These are phyloP conservation scores for Poeciliopsis retropinna DNA, from an alignment of 2,113 vertebrate species.

Conservation along the genomic window DNA sequence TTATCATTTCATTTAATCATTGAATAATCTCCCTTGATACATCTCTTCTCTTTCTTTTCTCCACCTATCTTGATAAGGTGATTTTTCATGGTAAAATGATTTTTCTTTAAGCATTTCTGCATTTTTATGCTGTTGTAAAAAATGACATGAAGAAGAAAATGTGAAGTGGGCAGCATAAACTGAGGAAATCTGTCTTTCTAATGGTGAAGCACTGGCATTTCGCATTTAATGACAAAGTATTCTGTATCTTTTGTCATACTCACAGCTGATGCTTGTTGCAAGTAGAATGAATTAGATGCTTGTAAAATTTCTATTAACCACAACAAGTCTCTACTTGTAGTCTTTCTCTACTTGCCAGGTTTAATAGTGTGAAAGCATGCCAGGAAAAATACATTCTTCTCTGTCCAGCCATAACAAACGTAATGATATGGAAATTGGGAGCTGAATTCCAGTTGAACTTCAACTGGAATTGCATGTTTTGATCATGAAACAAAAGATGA, in stretches of 20 bases:
- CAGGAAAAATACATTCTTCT: too few species aligned
- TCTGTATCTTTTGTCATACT: too few species aligned
- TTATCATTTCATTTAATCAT: conserved; percentile 28
- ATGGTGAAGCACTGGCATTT: background rate
- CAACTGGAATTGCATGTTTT: too few species aligned
- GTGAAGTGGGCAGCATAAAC: background rate
- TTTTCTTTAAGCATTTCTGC: background rate
- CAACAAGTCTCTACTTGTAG: too few species aligned
- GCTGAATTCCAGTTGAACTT: too few species aligned
- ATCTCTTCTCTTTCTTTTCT: conserved; percentile 18
- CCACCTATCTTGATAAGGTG: background rate
- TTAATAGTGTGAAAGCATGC: too few species aligned
- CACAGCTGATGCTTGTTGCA: too few species aligned
- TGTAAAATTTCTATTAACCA: too few species aligned
- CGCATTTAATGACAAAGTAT: background rate
- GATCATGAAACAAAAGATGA: too few species aligned
- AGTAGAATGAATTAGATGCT: background rate
- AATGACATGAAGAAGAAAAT: background rate
- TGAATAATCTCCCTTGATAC: conserved; percentile 28
- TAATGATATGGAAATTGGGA: too few species aligned
- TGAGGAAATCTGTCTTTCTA: background rate
- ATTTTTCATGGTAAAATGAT: conserved; percentile 9
- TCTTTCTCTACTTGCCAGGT: too few species aligned
- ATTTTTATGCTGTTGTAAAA: background rate
- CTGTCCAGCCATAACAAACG: too few species aligned